These are phyloP conservation scores for Oxytorus armatus DNA, from an alignment of 2,888 invertebrate species.

Conservation along the genomic window DNA sequence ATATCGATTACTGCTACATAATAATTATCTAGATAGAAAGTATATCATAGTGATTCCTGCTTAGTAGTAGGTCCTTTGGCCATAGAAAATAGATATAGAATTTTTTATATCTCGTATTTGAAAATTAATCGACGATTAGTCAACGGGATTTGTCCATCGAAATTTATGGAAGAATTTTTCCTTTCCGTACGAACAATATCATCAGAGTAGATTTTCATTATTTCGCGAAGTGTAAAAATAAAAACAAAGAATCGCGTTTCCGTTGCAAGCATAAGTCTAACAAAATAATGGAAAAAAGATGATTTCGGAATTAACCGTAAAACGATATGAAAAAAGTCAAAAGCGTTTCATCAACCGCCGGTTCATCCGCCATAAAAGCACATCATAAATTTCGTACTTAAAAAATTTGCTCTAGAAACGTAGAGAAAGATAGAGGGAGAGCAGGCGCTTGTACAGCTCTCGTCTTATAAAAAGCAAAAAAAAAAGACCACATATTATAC, in stretches of 20 bases:
- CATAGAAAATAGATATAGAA: conserved; percentile 65
- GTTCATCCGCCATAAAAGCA: conserved; percentile 37
- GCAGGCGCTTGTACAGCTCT: background rate
- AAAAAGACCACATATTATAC: background rate
- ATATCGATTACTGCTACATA: conserved; percentile 60
- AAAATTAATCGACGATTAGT: conserved; percentile 13
- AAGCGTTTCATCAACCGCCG: conserved; percentile 8
- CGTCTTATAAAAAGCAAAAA: background rate
- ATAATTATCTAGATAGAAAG: conserved; percentile 48
- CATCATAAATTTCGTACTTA: conserved; percentile 21
- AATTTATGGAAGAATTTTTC: background rate
- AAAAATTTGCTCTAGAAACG: background rate
- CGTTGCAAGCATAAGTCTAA: background rate
- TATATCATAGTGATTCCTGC: conserved; percentile 70
- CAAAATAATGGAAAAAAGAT: background rate
- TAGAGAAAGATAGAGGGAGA: background rate
- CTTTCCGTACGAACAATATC: conserved; percentile 6
- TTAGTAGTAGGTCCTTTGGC: conserved; percentile 73
- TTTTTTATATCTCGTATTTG: conserved; percentile 22
- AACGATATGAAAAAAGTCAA: conserved; percentile 9
- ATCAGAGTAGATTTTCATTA: conserved; percentile 2
- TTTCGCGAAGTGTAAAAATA: background rate
- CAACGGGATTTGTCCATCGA: conserved; percentile 11
- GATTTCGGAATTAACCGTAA: background rate
- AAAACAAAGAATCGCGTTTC: background rate